Evolutionary conservation across 2,797 vertebrate genomes (phyloP).

Genomic region (Eurystomus glaucurus): DNA sequence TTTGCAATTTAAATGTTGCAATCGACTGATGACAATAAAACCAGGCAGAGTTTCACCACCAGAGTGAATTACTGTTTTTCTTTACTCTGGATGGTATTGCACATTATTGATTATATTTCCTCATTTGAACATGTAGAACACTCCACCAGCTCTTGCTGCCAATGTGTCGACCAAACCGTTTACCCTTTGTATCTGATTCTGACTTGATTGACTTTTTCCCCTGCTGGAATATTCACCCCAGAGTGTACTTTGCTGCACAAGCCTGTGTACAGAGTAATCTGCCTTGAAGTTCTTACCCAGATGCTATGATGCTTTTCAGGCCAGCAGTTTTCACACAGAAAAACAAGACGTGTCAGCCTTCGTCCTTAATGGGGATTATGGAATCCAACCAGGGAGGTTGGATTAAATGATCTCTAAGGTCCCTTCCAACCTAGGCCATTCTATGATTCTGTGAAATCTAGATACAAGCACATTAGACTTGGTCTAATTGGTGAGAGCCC

Average conservation of each 20-base stretch:
- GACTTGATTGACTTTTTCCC: neutral
- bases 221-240: neutral
- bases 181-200: neutral
- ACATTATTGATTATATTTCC: neutral
- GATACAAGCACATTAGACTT: fast-evolving
- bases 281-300: neutral
- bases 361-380: neutral
- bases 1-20: neutral
- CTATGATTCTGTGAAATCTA: neutral
- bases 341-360: neutral
- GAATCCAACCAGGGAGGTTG: too few species aligned
- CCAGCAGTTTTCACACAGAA: neutral
- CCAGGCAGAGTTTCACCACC: neutral
- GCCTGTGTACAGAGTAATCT: neutral
- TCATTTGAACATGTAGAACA: neutral
- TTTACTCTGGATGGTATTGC: neutral
- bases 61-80: neutral
- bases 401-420: too few species aligned
- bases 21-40: neutral
- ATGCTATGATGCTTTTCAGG: neutral
- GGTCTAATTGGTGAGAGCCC: neutral
- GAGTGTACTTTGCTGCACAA: too few species aligned
- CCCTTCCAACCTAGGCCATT: too few species aligned
- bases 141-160: neutral
- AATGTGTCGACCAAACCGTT: neutral